Evolutionary conservation across 2,888 invertebrate species (phyloP).

Genomic region (Cephonodes hylas): DNA sequence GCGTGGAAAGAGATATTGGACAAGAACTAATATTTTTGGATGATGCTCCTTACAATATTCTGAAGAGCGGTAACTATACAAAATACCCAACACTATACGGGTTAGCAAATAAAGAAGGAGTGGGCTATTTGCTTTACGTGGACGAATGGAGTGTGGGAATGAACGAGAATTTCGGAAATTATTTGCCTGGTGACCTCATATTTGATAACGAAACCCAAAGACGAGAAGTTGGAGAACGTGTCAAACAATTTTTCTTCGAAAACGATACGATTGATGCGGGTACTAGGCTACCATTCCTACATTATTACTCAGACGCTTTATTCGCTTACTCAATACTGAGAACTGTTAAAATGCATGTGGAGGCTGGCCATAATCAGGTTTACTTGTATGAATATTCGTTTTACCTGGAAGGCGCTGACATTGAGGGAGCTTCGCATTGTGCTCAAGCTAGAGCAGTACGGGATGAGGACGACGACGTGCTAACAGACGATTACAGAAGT

Average conservation of each 20-base stretch:
- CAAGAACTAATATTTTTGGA: slow-evolving; percentile 29
- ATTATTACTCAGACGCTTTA: slow-evolving; percentile 49
- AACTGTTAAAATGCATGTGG: slow-evolving; percentile 31
- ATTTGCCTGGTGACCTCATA: slow-evolving; percentile 35
- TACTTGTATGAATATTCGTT: slow-evolving; percentile 39
- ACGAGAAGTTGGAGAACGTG: slow-evolving; percentile 23
- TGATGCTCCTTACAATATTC: slow-evolving; percentile 33
- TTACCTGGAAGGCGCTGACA: slow-evolving; percentile 24
- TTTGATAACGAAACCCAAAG: slow-evolving; percentile 27
- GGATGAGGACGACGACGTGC: slow-evolving; percentile 15
- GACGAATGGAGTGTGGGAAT: slow-evolving; percentile 31
- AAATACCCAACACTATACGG: slow-evolving; percentile 38
- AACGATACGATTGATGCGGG: slow-evolving; percentile 25
- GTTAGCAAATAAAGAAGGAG: slow-evolving; percentile 40
- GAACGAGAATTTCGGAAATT: slow-evolving; percentile 38
- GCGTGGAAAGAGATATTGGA: slow-evolving; percentile 29
- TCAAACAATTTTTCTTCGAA: slow-evolving; percentile 42
- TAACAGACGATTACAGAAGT: slow-evolving; percentile 2
- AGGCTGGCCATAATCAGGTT: slow-evolving; percentile 38
- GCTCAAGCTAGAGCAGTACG: slow-evolving; percentile 30
- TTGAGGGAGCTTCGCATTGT: slow-evolving; percentile 32
- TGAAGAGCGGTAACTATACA: slow-evolving; percentile 28
- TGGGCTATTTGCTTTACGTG: slow-evolving; percentile 30
- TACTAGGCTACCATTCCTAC: slow-evolving; percentile 29
- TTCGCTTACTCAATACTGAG: slow-evolving; percentile 31